Percentiles rank a stretch among this genome's conserved stretches.
Evolutionary conservation across 2,888 invertebrate species (phyloP).

Genomic region (Crematogaster levior): DNA sequence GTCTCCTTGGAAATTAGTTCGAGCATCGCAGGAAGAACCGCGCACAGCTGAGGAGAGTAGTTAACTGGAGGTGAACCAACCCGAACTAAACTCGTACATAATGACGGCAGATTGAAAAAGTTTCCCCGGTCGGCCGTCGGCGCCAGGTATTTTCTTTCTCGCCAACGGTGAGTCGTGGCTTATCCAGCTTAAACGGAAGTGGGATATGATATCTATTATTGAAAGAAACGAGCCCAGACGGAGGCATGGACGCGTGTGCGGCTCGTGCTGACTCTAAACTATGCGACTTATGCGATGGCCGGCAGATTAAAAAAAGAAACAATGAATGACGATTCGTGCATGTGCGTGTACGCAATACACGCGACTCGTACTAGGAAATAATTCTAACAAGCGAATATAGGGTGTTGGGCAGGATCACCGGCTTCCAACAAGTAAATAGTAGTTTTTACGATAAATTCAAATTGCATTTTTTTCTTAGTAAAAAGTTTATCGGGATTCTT

Average conservation of each 20-base stretch:
- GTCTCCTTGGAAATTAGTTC: conserved; percentile 75
- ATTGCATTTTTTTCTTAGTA: background rate
- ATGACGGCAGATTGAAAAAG: conserved; percentile 83
- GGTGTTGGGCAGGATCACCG: background rate
- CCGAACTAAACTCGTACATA: conserved; percentile 75
- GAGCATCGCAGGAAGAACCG: conserved; percentile 55
- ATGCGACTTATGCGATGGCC: conserved; percentile 20
- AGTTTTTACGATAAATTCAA: background rate
- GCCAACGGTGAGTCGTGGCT: conserved; percentile 62
- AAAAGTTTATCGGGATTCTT: background rate
- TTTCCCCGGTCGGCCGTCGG: conserved; percentile 67
- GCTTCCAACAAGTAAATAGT: background rate
- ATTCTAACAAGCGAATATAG: background rate
- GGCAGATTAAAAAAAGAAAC: conserved; percentile 30
- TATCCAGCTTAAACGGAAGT: conserved; percentile 71
- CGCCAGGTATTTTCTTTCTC: conserved; percentile 66
- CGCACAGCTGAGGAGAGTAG: conserved; percentile 52
- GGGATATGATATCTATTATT: conserved; percentile 64
- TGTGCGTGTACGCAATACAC: conserved; percentile 24
- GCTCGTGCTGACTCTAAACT: conserved; percentile 14
- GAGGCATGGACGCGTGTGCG: background rate
- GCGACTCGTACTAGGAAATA: background rate
- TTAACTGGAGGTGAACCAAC: conserved; percentile 63
- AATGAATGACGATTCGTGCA: background rate
- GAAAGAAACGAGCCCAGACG: conserved; percentile 36